Conservation (phyloP, 2,113 vertebrate genomes). For the Corvus hawaiiensis region DNA sequence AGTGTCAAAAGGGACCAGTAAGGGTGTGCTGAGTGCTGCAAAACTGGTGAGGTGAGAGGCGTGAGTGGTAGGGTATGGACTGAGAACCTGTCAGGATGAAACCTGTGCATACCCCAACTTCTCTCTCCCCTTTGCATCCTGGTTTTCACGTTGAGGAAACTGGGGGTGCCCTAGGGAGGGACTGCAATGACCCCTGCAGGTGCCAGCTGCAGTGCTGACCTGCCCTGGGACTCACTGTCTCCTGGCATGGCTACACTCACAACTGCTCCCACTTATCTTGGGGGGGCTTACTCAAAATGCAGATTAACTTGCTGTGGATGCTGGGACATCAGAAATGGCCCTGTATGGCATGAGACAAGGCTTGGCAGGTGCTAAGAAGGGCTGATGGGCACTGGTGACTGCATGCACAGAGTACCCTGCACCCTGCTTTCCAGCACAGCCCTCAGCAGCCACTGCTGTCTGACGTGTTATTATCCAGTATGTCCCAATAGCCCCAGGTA, state of each 20-base stretch:
- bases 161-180: background rate
- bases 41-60: background rate
- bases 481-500: background rate
- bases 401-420: background rate
- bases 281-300: background rate
- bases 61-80: background rate
- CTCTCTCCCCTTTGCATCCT: background rate
- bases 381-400: background rate
- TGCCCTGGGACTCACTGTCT: background rate
- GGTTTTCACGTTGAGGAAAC: background rate
- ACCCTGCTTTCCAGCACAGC: background rate
- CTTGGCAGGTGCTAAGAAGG: background rate
- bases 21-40: background rate
- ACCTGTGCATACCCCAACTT: background rate
- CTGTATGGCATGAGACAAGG: background rate
- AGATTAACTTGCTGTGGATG: background rate
- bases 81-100: background rate
- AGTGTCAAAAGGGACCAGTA: background rate
- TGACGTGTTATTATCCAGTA: background rate
- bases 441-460: background rate
- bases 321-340: background rate
- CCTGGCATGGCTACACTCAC: background rate
- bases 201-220: accelerated
- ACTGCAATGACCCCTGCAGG: background rate
- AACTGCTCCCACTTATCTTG: background rate